Evolutionary conservation across 2,888 invertebrate genomes (phyloP).

Genomic region (Chrysolina oricalcia): DNA sequence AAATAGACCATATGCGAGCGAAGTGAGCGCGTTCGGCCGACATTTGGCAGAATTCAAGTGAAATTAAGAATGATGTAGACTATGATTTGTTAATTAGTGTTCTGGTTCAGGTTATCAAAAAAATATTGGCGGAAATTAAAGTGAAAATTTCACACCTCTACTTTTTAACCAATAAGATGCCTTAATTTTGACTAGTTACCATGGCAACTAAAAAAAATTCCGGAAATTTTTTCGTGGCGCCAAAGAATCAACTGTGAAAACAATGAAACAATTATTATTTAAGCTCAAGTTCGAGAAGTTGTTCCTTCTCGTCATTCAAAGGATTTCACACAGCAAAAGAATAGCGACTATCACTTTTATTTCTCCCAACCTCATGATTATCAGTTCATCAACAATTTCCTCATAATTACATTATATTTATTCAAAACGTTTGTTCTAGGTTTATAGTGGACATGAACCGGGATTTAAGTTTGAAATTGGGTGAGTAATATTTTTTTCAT

Average conservation of each 20-base stretch:
- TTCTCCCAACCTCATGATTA: neutral
- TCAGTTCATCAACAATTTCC: conserved; percentile 1
- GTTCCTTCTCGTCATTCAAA: neutral
- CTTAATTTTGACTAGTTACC: too few species aligned
- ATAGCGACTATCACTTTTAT: conserved; percentile 19
- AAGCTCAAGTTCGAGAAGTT: neutral
- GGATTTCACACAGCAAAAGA: conserved; percentile 1
- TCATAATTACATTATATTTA: neutral
- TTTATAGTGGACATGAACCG: conserved; percentile 26
- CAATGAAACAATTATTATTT: neutral
- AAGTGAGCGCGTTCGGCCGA: too few species aligned
- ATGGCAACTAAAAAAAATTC: too few species aligned
- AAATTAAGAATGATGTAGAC: too few species aligned
- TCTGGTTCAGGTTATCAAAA: too few species aligned
- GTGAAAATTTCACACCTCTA: too few species aligned
- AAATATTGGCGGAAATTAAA: too few species aligned
- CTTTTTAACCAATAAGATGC: too few species aligned
- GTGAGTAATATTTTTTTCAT: neutral
- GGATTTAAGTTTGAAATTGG: conserved; percentile 4
- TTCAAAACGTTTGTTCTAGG: conserved; percentile 22
- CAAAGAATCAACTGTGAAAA: neutral
- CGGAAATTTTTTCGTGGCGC: too few species aligned
- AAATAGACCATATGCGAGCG: too few species aligned
- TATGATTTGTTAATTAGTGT: too few species aligned
- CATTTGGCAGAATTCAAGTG: too few species aligned